Base-by-base conservation (phyloP, 1,140 invertebrate species). In the Copidosoma floridanum region DNA sequence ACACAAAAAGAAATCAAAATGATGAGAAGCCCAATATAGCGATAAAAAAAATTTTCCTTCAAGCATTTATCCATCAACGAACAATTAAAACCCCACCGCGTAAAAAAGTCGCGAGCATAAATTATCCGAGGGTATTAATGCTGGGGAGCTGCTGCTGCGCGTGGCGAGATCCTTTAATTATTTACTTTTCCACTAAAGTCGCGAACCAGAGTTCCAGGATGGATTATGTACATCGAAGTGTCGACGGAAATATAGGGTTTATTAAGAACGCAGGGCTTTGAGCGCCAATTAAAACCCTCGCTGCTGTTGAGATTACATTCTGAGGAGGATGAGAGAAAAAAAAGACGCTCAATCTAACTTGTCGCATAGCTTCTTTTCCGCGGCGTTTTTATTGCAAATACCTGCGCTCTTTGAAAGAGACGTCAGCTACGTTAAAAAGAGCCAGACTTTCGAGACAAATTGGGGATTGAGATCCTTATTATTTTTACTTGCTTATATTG, bases 101-200 rank as follows among this genome's bases (percentile, higher is more conserved):
- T n/a, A n/a, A n/a, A n/a, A n/a, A n/a, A n/a, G n/a, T n/a, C n/a
- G n/a, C n/a, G n/a, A n/a, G n/a, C n/a, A 20, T 40, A 48, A 52
- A 52, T 29, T 38, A 48, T 48, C 16, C 24, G 51, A 26, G 51
- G 48, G 48, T 50, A 58, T 58, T 58, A 51, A 58, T 46, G 32
- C 23, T 29, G 26, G 29, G 35, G 11, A n/a, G 2, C 20, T 26
- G 2, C 27, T 18, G 6, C 24, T 27, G 21, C 16, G 44, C 10
- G 21, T 37, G 14, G 21, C 50, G 21, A 4, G 54, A 57, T 57
- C 37, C 37, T 50, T n/a, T 50, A 41, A 58, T 58, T 58, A 58
- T 58, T 58, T 50, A 51, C 56, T 51, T 51, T 58, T 60, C 29
- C 23, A 60, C 23, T 43, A 24, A 60, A 54, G 44, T 37, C 41